Evolutionary conservation across 2,113 vertebrate species (phyloP), one percentile per base, ranked within the genome.

Genomic region (Amphiprion ocellaris): DNA sequence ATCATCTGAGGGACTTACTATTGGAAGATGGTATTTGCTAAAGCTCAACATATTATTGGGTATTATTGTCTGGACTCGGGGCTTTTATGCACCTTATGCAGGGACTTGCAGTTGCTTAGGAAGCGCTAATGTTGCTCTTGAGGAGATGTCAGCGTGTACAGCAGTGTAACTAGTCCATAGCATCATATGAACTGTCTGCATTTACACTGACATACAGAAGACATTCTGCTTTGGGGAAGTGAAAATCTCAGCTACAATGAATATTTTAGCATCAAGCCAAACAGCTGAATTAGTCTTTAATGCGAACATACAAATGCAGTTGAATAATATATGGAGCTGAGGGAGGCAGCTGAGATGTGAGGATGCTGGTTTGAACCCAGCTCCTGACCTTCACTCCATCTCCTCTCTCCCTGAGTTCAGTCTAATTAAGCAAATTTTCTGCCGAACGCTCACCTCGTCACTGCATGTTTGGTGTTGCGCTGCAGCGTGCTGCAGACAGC

Each of bases 311-410:
- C 59, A 26, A 50, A 30, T 56, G 50, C 59, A 28, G 17, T 70
- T 66, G 37, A 83, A 81, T 74, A 12, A 67, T 23, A 53, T 17
- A 64, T 78, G 39, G 26, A 53, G 55, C 33, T 4, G 44, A 46
- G 37, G 61, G 52, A 66, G 9, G 46, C 44, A 1, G 21, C 68
- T 49, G 24, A 28, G 12, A 60, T 14, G 10, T 28, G 19, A 62
- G 19, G 28, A 21, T 60, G 14, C 9, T 3, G 17, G 24, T 33
- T 44, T 56, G 65, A 77, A 21, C 23, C 16, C 16, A 50, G 21
- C 30, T 50, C 26, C 16, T 76, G 71, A 74, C 54, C 73, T 74
- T 46, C 69, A n/a, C 19, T 56, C 9, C 66, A 5, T 24, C 55
- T 9, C 41, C 10, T 50, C 58, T 74, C 26, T 46, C 23, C 11